Evolutionary conservation across 2,797 vertebrate genomes (phyloP).

Genomic region (Passerculus sandwichensis): DNA sequence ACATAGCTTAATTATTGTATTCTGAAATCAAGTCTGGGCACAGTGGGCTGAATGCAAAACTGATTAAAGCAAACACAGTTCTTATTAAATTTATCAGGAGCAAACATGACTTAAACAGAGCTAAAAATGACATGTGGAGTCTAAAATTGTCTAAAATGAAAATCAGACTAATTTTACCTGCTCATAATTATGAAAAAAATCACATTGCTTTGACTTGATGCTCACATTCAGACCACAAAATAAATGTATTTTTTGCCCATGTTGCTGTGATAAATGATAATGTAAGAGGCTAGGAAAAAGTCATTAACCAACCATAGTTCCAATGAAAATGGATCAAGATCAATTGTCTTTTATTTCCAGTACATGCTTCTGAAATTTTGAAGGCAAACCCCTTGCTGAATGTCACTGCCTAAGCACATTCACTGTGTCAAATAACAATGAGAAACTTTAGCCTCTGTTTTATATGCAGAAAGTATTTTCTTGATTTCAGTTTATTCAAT

Average conservation of each 20-base stretch:
- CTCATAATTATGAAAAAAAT: neutral
- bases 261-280: neutral
- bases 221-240: neutral
- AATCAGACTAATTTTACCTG: neutral
- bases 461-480: neutral
- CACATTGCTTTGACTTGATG: neutral
- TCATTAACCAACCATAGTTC: neutral
- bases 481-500: neutral
- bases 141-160: neutral
- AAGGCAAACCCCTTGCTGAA: neutral
- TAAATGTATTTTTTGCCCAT: neutral
- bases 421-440: neutral
- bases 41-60: neutral
- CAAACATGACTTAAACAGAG: accelerated
- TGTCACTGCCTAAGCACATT: neutral
- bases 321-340: neutral
- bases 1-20: neutral
- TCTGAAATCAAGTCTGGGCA: neutral
- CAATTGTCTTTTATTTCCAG: neutral
- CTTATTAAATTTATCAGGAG: neutral
- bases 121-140: neutral
- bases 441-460: neutral
- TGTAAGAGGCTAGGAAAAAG: neutral
- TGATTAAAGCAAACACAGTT: neutral
- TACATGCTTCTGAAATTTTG: neutral